Base-by-base conservation (phyloP, 1,140 invertebrate species). In the Brachionus sp. region DNA sequence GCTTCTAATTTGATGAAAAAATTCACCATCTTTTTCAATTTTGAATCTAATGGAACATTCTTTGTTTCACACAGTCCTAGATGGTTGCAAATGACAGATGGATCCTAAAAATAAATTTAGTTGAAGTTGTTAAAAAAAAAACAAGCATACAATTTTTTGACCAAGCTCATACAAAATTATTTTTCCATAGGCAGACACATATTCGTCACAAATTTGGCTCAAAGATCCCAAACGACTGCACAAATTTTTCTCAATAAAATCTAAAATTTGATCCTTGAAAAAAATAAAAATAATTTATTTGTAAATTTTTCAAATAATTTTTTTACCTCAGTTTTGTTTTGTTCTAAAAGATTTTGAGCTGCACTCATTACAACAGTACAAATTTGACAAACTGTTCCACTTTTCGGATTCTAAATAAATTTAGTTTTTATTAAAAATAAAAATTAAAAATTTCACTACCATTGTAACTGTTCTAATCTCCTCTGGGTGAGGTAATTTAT, bases 231-330 rank as follows among this genome's bases (percentile, higher is more conserved):
- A 80, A 13, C 39, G 35, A 5, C 19, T 29, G 39, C 77, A 80
- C n/a, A 80, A 80, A 62, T 80, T 53, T 39, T 66, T 57, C 19
- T 80, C 77, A 80, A 80, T 80, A 62, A 80, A 66, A 62, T 57
- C 19, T n/a, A 80, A 0, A 44, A 80, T 44, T 80, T 80, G 19
- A 37, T 75, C 70, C 70, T 75, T 46, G 5, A 13, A 46, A 50
- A 73, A 73, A 78, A 10, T 50, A 16, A 78, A 78, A n/a, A 0
- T 19, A 50, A 5, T 19, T 2, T 42, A 13, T 77, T 19, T 37
- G 1, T 6, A 39, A 77, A n/a, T 16, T 73, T 29, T 13, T 44
- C 19, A 39, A 10, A 13, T 29, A 2, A 50, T 23, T 23, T 10
- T 25, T 3, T 44, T 44, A 46, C 70, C 10, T 75, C 50, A 35